Conservation (phyloP, 2,888 invertebrate species). For the Clitarchus hookeri region DNA sequence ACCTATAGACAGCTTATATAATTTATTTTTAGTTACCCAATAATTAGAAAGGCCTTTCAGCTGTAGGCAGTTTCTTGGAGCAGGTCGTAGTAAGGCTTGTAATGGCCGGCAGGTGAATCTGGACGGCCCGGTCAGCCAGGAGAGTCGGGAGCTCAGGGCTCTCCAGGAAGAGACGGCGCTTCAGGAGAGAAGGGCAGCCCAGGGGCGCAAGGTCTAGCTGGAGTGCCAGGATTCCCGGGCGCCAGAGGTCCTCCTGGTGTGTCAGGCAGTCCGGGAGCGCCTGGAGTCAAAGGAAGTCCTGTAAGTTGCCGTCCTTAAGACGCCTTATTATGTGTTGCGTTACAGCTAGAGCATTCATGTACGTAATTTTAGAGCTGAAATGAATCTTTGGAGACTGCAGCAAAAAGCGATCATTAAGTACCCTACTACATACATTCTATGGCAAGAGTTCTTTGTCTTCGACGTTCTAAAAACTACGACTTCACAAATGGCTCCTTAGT, state of each 20-base stretch:
- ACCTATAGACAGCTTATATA: too few species aligned
- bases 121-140: constrained; percentile 79
- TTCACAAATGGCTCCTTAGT: too few species aligned
- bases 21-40: too few species aligned
- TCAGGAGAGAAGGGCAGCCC: constrained; percentile 79
- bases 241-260: constrained; percentile 76
- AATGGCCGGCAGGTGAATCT: constrained; percentile 62
- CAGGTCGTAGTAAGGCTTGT: too few species aligned
- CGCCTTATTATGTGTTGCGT: too few species aligned
- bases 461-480: too few species aligned
- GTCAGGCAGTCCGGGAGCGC: constrained; percentile 72
- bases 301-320: constrained; percentile 55
- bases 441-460: too few species aligned
- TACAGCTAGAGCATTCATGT: too few species aligned
- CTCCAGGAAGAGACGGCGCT: constrained; percentile 79
- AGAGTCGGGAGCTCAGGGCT: constrained; percentile 74
- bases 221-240: constrained; percentile 83
- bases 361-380: not conserved
- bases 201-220: constrained; percentile 72
- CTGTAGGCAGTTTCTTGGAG: too few species aligned
- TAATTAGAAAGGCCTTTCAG: too few species aligned
- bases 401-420: too few species aligned
- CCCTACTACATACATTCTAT: too few species aligned
- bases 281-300: constrained; percentile 75
- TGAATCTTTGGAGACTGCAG: not conserved